These are phyloP conservation scores for Cordilura impudica DNA, from an alignment of 2,888 invertebrate species.

Conservation along the genomic window DNA sequence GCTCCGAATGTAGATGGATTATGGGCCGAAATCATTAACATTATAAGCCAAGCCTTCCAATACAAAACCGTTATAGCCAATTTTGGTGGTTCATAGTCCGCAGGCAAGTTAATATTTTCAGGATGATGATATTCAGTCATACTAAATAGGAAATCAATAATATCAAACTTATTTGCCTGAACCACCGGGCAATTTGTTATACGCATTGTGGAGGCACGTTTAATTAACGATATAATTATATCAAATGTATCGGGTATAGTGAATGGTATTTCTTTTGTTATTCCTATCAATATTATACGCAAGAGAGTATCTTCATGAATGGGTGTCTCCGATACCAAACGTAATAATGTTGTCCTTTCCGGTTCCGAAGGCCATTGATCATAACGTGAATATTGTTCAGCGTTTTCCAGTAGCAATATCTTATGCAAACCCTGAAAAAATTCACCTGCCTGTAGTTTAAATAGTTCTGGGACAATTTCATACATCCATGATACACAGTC, in stretches of 20 bases:
- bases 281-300: slow-evolving; percentile 89
- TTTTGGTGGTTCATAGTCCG: slow-evolving; percentile 89
- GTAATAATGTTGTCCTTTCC: slow-evolving; percentile 87
- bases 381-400: slow-evolving; percentile 88
- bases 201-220: slow-evolving; percentile 89
- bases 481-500: slow-evolving; percentile 94
- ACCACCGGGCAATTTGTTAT: slow-evolving; percentile 85
- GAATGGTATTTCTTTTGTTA: slow-evolving; percentile 86
- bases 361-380: slow-evolving; percentile 96
- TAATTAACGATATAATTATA: slow-evolving; percentile 89
- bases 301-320: slow-evolving; percentile 90
- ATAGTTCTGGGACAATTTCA: slow-evolving; percentile 86
- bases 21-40: slow-evolving; percentile 93
- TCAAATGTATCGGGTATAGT: slow-evolving; percentile 91
- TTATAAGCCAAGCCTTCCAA: slow-evolving; percentile 95
- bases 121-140: slow-evolving; percentile 94
- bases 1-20: slow-evolving; percentile 93
- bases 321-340: slow-evolving; percentile 92
- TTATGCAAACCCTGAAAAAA: slow-evolving; percentile 89
- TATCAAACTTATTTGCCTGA: slow-evolving; percentile 88
- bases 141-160: slow-evolving; percentile 93
- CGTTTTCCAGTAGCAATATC: slow-evolving; percentile 86
- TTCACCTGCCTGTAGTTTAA: slow-evolving; percentile 84
- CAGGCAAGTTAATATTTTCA: slow-evolving; percentile 92
- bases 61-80: slow-evolving; percentile 94